Base-by-base conservation (phyloP, 2,888 invertebrate genomes). In the Rhingia rostrata region DNA sequence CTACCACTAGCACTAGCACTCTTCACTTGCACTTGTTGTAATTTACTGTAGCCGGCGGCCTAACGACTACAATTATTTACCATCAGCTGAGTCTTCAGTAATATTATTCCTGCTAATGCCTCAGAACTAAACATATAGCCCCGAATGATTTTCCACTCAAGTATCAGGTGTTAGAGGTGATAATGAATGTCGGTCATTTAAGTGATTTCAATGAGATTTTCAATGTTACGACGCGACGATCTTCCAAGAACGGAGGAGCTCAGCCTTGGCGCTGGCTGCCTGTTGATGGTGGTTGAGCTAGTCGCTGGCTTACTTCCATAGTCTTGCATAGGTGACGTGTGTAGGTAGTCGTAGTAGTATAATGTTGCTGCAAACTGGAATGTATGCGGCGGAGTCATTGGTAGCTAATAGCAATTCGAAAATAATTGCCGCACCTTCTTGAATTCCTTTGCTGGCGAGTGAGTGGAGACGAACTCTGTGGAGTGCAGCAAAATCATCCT, bases 151-250 rank as follows among this genome's bases (percentile, higher is more conserved):
- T 74, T 60, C 80, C 64, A 74, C 74, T 84, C 69, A 74, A 80
- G 84, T 84, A 84, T 84, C 78, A 84, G 79, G 84, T 84, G 84
- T 84, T 80, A 74, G 83, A 84, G 80, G 84, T 84, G 84, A 84
- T 84, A 84, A 84, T 84, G 84, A 84, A 84, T 84, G 84, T 80
- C 74, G 73, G 74, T 80, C 84, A 80, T 84, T 84, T 84, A 84
- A 84, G 79, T 84, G 84, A 84, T 84, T 80, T 84, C 84, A 84
- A 84, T 84, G 74, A 80, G 84, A 81, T 69, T 81, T 75, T 70
- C 70, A 81, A 69, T 75, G 61, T 63, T 12, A 6, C 43, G 43
- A 14, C 54, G 72, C 64, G 60, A 72, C 51, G 56, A 33, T 56
- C 35, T 33, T 58, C 61, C 33, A 22, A 6, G 30, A 56, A 39